These are phyloP conservation scores for Nasonia giraulti DNA, from an alignment of 1,140 invertebrate species.

Conservation along the genomic window DNA sequence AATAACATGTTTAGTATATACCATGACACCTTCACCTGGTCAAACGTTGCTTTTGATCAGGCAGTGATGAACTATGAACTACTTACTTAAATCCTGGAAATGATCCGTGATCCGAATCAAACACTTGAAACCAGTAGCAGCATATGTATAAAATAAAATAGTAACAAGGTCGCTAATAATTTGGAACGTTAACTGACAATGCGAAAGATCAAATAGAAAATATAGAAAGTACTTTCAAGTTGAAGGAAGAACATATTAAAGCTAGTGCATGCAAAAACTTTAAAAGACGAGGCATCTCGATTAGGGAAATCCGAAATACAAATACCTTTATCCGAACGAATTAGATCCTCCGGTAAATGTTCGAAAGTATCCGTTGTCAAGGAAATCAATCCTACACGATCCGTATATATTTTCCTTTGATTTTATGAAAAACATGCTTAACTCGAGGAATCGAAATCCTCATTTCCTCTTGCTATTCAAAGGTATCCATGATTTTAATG, in stretches of 20 bases:
- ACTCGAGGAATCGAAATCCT: conserved; percentile 47
- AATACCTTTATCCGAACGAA: conserved; percentile 50
- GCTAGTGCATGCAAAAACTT: conserved; percentile 48
- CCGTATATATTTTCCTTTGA: conserved; percentile 30
- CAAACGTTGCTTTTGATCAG: conserved; percentile 22
- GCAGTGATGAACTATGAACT: conserved; percentile 34
- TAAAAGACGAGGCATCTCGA: conserved; percentile 51
- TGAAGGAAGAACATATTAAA: conserved; percentile 50
- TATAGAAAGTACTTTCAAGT: conserved; percentile 43
- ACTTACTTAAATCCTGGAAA: conserved; percentile 37
- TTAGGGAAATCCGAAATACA: conserved; percentile 47
- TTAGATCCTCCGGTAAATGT: conserved; percentile 49
- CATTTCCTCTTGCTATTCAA: conserved; percentile 43
- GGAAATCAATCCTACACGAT: conserved; percentile 41
- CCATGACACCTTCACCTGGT: conserved; percentile 34
- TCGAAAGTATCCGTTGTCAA: conserved; percentile 45
- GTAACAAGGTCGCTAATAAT: conserved; percentile 27
- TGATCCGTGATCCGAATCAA: conserved; percentile 18
- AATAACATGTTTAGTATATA: neutral
- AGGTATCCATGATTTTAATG: conserved; percentile 48
- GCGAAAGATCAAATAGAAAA: conserved; percentile 40
- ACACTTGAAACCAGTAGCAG: neutral
- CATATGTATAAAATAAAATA: neutral
- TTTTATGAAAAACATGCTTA: conserved; percentile 38
- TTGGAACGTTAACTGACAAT: conserved; percentile 31